Evolutionary conservation across 1,140 invertebrate genomes (phyloP).

Genomic region (Steinernema khuongi): DNA sequence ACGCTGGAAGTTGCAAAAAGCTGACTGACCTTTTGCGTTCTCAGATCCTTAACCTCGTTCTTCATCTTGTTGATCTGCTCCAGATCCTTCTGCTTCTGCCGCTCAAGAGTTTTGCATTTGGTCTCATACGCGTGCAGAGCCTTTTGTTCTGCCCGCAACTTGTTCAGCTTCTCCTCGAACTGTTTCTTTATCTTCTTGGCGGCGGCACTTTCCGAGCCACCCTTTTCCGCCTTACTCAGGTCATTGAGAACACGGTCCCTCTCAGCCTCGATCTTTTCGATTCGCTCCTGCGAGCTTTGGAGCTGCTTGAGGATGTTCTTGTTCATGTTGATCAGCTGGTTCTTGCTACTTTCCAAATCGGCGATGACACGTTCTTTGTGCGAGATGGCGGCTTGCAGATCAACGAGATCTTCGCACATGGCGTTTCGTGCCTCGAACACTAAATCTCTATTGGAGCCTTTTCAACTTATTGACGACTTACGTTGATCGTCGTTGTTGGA

Average conservation of each 20-base stretch:
- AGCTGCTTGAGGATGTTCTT: not conserved
- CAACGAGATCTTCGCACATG: not conserved
- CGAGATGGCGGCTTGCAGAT: not conserved
- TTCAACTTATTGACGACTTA: not conserved
- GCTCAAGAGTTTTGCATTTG: constrained; percentile 76
- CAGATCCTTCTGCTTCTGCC: constrained; percentile 42
- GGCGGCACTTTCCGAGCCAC: constrained; percentile 9
- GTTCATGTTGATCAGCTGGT: constrained; percentile 3
- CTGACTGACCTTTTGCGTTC: constrained; percentile 37
- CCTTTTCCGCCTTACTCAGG: constrained; percentile 34
- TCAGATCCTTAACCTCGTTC: constrained; percentile 46
- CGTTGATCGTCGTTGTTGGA: not conserved
- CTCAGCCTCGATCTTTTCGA: constrained; percentile 82
- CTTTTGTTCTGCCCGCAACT: constrained; percentile 80
- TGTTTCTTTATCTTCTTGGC: constrained; percentile 76
- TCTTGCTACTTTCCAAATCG: constrained; percentile 1
- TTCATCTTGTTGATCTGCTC: constrained; percentile 35
- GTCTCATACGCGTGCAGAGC: constrained; percentile 79
- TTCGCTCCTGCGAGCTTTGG: constrained; percentile 65
- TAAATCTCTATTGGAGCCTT: not conserved
- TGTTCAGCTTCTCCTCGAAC: constrained; percentile 77
- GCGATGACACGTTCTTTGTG: constrained; percentile 1
- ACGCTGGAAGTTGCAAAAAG: not conserved
- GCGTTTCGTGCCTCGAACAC: not conserved
- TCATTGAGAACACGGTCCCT: constrained; percentile 70